Conservation (phyloP, 2,888 invertebrate genomes). For the Willowsia nigromaculata region DNA sequence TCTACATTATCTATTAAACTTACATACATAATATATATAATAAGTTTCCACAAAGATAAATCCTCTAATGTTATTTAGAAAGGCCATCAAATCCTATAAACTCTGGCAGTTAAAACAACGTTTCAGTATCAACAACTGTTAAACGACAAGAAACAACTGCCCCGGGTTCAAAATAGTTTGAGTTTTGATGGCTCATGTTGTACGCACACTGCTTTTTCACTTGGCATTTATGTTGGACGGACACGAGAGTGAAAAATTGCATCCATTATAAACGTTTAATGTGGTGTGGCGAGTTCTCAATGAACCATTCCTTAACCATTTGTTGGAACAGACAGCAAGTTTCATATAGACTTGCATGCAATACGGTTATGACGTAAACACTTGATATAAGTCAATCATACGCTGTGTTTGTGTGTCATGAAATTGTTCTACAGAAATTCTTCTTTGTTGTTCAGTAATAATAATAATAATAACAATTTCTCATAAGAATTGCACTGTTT, state of each 20-base stretch:
- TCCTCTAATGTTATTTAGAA: too few species aligned
- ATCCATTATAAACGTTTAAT: constrained; percentile 7
- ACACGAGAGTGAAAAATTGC: neutral
- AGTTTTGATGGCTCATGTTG: neutral
- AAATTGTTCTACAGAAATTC: neutral
- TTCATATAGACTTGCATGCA: neutral
- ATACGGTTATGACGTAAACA: neutral
- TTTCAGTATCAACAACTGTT: too few species aligned
- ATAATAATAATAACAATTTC: neutral
- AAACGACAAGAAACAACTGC: too few species aligned
- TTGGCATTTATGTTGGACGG: neutral
- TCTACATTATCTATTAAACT: too few species aligned
- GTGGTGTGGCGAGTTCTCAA: constrained; percentile 16
- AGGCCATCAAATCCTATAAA: too few species aligned
- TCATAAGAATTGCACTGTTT: neutral
- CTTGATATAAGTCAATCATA: neutral
- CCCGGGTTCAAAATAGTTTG: neutral
- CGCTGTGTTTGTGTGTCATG: neutral
- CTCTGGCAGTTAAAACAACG: too few species aligned
- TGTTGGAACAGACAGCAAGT: neutral
- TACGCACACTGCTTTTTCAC: neutral
- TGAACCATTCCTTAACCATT: neutral
- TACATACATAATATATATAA: too few species aligned
- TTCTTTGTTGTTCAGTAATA: neutral
- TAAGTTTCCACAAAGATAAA: too few species aligned